A percentile compares a stretch with the other conserved stretches of the same genome.
Conservation (phyloP, 2,113 vertebrate species). For the Chauna torquata region DNA sequence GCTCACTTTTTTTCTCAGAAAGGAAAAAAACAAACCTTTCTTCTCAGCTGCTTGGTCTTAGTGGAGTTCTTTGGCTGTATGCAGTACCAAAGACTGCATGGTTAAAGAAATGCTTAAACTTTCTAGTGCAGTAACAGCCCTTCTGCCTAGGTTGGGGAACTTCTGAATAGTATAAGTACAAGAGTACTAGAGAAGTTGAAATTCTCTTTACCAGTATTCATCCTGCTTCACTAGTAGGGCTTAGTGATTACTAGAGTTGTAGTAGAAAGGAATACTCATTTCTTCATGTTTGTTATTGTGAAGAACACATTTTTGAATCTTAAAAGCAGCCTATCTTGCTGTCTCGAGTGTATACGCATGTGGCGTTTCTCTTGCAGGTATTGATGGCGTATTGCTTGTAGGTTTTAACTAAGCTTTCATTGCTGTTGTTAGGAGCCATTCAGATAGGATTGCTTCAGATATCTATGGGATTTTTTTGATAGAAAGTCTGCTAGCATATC, state of each 20-base stretch:
- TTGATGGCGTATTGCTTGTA: not conserved
- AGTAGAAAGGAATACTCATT: not conserved
- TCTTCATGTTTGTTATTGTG: not conserved
- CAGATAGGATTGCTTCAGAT: not conserved
- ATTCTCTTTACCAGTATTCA: not conserved
- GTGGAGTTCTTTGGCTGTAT: not conserved
- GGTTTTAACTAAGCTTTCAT: not conserved
- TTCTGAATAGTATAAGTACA: not conserved
- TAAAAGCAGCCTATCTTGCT: conserved; percentile 5
- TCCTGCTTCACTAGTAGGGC: not conserved
- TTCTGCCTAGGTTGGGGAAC: not conserved
- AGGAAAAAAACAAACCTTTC: not conserved
- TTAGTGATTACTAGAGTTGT: not conserved
- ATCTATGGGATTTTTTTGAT: not conserved
- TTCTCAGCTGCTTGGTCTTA: not conserved
- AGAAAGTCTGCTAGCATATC: not conserved
- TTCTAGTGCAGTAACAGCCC: not conserved
- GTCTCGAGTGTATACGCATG: not conserved
- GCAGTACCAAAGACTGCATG: not conserved
- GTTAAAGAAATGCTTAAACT: not conserved
- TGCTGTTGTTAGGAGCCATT: not conserved
- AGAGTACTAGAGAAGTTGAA: not conserved
- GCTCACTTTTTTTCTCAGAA: not conserved
- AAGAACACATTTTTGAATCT: not conserved
- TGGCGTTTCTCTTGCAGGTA: not conserved